Evolutionary conservation across 2,797 vertebrate species (phyloP).

Genomic region (Sebastes oblongus): DNA sequence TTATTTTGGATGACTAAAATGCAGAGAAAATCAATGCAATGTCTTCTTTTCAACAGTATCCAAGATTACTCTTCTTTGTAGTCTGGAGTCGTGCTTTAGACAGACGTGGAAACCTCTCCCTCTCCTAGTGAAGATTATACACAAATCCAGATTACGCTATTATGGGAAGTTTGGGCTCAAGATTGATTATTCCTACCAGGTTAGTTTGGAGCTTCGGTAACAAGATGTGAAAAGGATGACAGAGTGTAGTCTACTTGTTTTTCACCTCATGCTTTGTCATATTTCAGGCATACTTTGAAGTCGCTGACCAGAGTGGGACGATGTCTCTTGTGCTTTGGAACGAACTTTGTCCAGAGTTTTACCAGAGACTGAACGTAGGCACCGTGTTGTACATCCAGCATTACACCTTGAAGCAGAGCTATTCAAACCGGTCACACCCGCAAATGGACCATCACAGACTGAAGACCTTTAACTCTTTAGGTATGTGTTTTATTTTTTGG

Average conservation of each 20-base stretch:
- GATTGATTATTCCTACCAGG: conserved; percentile 89
- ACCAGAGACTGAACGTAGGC: conserved; percentile 86
- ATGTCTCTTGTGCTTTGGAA: conserved; percentile 95
- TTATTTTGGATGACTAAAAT: background rate
- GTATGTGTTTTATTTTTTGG: conserved; percentile 72
- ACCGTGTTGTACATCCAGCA: conserved; percentile 89
- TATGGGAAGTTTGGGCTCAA: conserved; percentile 89
- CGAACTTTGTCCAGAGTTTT: conserved; percentile 90
- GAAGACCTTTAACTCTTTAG: conserved; percentile 84
- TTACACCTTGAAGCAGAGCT: conserved; percentile 88
- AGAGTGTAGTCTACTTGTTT: background rate
- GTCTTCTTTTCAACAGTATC: conserved; percentile 77
- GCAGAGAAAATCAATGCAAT: background rate
- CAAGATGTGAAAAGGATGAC: background rate
- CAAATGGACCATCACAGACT: conserved; percentile 84
- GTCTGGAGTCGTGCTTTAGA: conserved; percentile 83
- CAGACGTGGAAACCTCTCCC: conserved; percentile 74
- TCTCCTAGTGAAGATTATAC: conserved; percentile 89
- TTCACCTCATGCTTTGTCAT: background rate
- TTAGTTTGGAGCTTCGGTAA: conserved; percentile 55
- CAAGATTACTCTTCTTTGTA: conserved; percentile 81
- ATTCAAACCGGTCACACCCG: conserved; percentile 84
- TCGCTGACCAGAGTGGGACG: conserved; percentile 91
- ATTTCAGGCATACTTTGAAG: conserved; percentile 90
- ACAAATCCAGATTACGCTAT: conserved; percentile 90